Percentiles rank a stretch among this genome's conserved stretches.
These are phyloP conservation scores for Orthonyx spaldingii DNA, from an alignment of 2,113 vertebrate species.

Conservation along the genomic window DNA sequence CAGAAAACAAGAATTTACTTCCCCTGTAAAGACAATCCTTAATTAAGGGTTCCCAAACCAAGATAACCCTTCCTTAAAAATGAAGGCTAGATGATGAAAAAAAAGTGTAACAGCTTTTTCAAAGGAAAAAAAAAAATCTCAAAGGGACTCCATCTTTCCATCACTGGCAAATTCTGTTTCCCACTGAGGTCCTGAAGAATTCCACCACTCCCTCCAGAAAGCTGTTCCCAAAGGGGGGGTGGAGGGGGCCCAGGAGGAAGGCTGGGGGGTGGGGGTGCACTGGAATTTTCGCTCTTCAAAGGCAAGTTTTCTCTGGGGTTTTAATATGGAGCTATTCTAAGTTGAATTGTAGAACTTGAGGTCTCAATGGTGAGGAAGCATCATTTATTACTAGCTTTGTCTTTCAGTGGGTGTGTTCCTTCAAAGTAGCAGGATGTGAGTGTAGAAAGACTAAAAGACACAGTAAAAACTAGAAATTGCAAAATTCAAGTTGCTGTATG, in stretches of 20 bases:
- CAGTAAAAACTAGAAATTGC: background rate
- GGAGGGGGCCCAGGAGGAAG: background rate
- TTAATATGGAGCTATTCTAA: background rate
- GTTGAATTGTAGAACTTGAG: background rate
- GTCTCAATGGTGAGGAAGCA: background rate
- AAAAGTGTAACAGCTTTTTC: background rate
- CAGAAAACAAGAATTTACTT: background rate
- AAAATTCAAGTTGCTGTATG: background rate
- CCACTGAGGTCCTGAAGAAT: background rate
- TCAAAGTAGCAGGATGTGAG: background rate
- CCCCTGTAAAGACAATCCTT: background rate
- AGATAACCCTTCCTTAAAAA: background rate
- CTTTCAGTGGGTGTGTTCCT: background rate
- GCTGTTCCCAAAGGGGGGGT: background rate
- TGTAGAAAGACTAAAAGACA: background rate
- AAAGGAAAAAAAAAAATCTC: background rate
- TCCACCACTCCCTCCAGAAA: background rate
- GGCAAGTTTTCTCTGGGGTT: background rate
- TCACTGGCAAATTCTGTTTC: background rate
- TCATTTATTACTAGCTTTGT: background rate
- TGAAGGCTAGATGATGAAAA: background rate
- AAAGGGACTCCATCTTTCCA: background rate
- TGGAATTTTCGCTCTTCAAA: background rate
- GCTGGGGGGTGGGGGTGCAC: background rate
- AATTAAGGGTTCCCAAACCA: background rate